Conservation (phyloP, 2,797 vertebrate genomes). For the Dendrocincla fuliginosa region DNA sequence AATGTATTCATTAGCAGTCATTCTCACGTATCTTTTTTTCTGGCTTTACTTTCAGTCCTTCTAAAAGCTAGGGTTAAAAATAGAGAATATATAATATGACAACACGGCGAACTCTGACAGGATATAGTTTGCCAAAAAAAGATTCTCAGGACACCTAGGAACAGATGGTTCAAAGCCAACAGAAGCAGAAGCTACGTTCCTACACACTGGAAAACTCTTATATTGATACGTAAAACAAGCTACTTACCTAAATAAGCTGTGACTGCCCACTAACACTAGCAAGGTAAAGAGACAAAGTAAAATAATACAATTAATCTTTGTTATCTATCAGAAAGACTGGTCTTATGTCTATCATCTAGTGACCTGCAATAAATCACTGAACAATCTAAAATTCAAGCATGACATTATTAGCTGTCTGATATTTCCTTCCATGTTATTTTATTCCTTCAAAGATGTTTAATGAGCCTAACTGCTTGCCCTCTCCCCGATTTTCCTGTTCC, state of each 20-base stretch:
- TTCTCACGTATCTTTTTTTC: background rate
- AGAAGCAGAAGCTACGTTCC: background rate
- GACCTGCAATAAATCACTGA: background rate
- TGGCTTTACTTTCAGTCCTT: background rate
- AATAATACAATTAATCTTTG: background rate
- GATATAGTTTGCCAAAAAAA: background rate
- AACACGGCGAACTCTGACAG: background rate
- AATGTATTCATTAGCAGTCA: background rate
- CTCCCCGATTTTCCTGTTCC: rapidly evolving
- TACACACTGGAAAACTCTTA: background rate
- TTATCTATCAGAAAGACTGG: background rate
- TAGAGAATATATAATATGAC: background rate
- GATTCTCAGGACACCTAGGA: background rate
- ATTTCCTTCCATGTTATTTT: background rate
- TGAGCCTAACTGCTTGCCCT: background rate
- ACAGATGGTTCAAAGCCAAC: background rate
- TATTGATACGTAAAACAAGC: background rate
- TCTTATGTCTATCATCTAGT: background rate
- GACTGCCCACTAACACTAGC: background rate
- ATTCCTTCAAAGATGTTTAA: background rate
- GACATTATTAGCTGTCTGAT: background rate
- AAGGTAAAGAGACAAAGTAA: background rate
- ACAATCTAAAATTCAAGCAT: background rate
- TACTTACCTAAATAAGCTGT: background rate
- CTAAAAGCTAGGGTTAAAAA: background rate